phyloP scores from a whole-genome alignment of 2,113 vertebrate species.

The Dinomys branickii region DNA sequence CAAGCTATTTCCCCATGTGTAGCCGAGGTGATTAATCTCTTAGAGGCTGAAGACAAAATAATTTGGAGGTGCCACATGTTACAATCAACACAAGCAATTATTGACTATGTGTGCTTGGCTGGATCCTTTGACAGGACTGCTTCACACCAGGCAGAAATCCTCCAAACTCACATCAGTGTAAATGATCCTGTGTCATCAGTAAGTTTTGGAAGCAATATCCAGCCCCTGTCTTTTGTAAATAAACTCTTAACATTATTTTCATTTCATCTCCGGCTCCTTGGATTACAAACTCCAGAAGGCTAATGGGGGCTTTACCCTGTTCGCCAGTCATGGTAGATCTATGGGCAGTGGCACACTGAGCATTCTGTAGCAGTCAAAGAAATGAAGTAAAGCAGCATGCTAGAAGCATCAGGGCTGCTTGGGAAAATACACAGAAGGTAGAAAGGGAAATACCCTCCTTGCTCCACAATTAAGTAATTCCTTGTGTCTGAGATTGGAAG shows the following conservation, averaged over 20 bases:
- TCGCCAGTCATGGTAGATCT: neutral
- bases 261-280: neutral
- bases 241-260: conserved; percentile 6
- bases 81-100: conserved; percentile 33
- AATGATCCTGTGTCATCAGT: neutral
- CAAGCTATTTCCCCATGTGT: neutral
- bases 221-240: neutral
- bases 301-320: neutral
- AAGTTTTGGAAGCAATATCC: neutral
- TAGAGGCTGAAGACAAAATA: conserved; percentile 36
- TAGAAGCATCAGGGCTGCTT: too few species aligned
- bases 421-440: too few species aligned
- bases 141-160: neutral
- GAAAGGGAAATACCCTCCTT: too few species aligned
- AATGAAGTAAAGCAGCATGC: too few species aligned
- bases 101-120: neutral
- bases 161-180: neutral
- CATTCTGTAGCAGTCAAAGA: too few species aligned
- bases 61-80: conserved; percentile 14
- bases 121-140: neutral
- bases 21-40: conserved; percentile 41
- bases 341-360: neutral
- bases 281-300: neutral
- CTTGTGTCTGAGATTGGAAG: too few species aligned
- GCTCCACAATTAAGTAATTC: too few species aligned